A percentile compares a stretch with the other conserved stretches of the same genome.
Evolutionary conservation across 2,888 invertebrate species (phyloP).

Genomic region (Aleiodes alternator): DNA sequence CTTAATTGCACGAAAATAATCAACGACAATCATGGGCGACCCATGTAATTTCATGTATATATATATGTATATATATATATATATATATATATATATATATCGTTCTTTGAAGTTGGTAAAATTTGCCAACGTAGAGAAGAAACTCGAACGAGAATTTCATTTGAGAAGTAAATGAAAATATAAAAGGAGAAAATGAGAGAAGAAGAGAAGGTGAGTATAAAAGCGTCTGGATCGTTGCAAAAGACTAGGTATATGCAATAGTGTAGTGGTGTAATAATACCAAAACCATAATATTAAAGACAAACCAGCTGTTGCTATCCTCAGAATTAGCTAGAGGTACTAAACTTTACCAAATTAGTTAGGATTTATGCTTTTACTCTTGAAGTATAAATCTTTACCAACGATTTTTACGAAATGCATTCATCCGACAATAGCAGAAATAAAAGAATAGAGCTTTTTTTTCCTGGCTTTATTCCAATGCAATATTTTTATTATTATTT

Average conservation of each 20-base stretch:
- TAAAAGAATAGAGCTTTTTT: not conserved
- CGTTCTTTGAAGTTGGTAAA: no score
- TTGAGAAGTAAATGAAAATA: no score
- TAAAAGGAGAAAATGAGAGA: not conserved
- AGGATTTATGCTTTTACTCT: constrained; percentile 51
- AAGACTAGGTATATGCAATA: constrained; percentile 10
- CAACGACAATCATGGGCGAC: no score
- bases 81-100: no score
- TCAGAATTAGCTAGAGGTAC: constrained; percentile 51
- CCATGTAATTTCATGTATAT: no score
- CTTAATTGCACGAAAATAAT: no score
- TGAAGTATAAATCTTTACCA: constrained; percentile 50
- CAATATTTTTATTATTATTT: constrained; percentile 12
- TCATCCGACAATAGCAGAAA: constrained; percentile 39
- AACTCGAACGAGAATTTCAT: no score
- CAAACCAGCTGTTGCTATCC: constrained; percentile 57
- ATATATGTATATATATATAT: no score
- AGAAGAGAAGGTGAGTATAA: not conserved
- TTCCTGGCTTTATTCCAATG: constrained; percentile 14
- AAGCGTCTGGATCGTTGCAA: not conserved
- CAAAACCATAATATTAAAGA: constrained; percentile 32
- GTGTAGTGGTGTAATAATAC: not conserved
- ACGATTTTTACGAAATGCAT: constrained; percentile 49
- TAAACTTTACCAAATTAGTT: constrained; percentile 57
- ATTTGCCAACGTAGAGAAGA: no score